These are phyloP conservation scores for Lepidothrix coronata DNA, from an alignment of 2,113 vertebrate species.

Conservation along the genomic window DNA sequence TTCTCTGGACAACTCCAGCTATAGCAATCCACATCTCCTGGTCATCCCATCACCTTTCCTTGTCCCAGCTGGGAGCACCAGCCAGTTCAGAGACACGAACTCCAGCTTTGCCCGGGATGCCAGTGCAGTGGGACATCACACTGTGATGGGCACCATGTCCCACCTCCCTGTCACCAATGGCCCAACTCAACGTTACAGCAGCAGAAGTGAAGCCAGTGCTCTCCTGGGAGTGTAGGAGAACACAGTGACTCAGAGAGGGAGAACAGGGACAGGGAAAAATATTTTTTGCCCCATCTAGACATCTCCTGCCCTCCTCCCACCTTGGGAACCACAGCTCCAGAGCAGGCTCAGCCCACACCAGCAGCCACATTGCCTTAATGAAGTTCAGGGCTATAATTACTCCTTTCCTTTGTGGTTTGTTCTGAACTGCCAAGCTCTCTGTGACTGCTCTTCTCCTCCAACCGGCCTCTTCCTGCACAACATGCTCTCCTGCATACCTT, in stretches of 20 bases:
- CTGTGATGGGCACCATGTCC: background rate
- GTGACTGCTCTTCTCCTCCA: background rate
- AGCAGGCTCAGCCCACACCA: background rate
- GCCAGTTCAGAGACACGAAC: fast-evolving
- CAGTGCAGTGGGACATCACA: background rate
- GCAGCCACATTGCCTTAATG: fast-evolving
- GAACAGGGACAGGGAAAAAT: background rate
- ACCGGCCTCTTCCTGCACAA: conserved; percentile 8
- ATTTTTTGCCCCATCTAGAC: background rate
- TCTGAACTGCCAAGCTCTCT: background rate
- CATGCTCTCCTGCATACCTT: background rate
- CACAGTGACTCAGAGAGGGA: background rate
- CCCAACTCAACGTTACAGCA: background rate
- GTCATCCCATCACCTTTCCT: background rate
- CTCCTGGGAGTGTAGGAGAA: background rate
- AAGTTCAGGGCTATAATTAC: background rate
- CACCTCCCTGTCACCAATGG: fast-evolving
- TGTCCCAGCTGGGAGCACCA: background rate
- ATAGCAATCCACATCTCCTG: fast-evolving
- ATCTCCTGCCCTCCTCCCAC: background rate
- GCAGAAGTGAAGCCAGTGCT: fast-evolving
- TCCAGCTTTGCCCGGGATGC: background rate
- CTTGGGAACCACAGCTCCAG: background rate
- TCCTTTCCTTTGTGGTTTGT: conserved; percentile 1
- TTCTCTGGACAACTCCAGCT: background rate